phyloP scores from a whole-genome alignment of 1,140 invertebrate species.

The Stenopsyche tienmushanensis region DNA sequence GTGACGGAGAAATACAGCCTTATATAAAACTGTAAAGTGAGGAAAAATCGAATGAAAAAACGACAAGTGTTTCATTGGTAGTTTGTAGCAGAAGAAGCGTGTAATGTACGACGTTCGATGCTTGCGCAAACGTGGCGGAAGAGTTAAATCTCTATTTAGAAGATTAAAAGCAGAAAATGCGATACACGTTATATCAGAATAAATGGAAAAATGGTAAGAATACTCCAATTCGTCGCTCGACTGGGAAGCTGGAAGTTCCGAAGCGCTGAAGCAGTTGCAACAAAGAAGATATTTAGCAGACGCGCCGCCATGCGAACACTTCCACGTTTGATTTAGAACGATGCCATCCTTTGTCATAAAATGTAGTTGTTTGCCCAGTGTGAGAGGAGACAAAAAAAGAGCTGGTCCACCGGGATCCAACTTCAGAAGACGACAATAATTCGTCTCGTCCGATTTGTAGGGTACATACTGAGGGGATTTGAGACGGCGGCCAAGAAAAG shows the following conservation, averaged over 20 bases:
- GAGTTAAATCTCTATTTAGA: not conserved
- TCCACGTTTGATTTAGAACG: conserved; percentile 15
- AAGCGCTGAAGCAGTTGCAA: too few species aligned
- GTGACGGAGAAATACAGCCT: conserved; percentile 8
- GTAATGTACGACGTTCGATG: too few species aligned
- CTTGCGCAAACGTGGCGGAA: too few species aligned
- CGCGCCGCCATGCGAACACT: not conserved
- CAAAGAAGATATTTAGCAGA: not conserved
- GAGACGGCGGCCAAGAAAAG: too few species aligned
- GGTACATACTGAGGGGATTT: not conserved
- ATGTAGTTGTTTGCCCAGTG: conserved; percentile 22
- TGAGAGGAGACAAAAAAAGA: conserved; percentile 2
- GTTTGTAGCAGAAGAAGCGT: not conserved
- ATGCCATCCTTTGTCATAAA: conserved; percentile 20
- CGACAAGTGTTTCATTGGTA: not conserved
- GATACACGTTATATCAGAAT: not conserved
- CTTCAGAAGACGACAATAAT: conserved; percentile 28
- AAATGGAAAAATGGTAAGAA: not conserved
- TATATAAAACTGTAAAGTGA: not conserved
- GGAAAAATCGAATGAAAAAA: conserved; percentile 15
- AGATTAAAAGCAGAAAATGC: not conserved
- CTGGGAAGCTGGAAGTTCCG: too few species aligned
- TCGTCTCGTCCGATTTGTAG: conserved; percentile 22
- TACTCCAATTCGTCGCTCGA: not conserved
- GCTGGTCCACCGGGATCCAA: conserved; percentile 11